Conservation (phyloP, 1,140 invertebrate species). For the Himalopsyche phryganea region DNA sequence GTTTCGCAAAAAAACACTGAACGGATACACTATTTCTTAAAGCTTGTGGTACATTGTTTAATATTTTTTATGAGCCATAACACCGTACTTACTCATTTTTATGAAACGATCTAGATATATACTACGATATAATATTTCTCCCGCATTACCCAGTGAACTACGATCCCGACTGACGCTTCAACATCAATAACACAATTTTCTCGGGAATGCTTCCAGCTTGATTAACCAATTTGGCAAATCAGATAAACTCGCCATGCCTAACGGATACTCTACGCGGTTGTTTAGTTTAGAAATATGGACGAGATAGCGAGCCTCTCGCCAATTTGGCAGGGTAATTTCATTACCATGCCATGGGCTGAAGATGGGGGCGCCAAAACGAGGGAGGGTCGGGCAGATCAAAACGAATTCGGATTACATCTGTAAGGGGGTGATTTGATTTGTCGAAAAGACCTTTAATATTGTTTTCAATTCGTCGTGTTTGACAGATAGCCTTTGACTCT, state of each 20-base stretch:
- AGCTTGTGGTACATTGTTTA: no score
- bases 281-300: conserved; percentile 20
- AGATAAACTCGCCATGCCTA: conserved; percentile 15
- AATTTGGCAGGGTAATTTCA: conserved; percentile 22
- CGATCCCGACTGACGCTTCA: neutral
- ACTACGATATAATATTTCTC: no score
- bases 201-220: conserved; percentile 5
- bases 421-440: conserved; percentile 23
- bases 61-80: no score
- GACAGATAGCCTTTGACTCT: conserved; percentile 4
- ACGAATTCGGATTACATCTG: conserved; percentile 13
- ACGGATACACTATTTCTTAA: no score
- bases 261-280: neutral
- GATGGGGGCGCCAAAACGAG: neutral
- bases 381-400: neutral
- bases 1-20: no score
- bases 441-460: conserved; percentile 18
- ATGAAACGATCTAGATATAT: no score
- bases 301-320: conserved; percentile 11
- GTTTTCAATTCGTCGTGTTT: conserved; percentile 26
- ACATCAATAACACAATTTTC: conserved; percentile 14
- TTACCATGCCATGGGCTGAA: conserved; percentile 13
- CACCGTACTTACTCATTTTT: no score
- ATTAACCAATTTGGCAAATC: conserved; percentile 23
- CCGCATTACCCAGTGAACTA: no score